A percentile compares a stretch with the other conserved stretches of the same genome.
Evolutionary conservation across 2,888 invertebrate species (phyloP).

Genomic region (Sinopyrophorus schimmeli): DNA sequence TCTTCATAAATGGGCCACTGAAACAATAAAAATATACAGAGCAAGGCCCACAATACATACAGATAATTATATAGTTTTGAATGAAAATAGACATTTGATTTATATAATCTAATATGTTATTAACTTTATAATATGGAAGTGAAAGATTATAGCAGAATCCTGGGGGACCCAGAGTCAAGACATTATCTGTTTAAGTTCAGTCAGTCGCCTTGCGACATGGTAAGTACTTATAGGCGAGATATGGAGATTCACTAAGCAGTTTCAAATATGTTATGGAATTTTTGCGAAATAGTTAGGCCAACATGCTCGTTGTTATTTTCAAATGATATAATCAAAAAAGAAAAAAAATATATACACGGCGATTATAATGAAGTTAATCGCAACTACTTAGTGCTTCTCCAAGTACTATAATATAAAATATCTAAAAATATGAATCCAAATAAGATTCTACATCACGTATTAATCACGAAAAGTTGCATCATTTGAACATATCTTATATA

Average conservation of each 20-base stretch:
- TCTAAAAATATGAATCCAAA: conserved; percentile 41
- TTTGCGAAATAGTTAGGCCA: conserved; percentile 30
- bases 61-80: conserved; percentile 47
- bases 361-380: conserved; percentile 15
- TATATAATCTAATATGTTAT: conserved; percentile 40
- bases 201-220: conserved; percentile 45
- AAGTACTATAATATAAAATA: conserved; percentile 38
- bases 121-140: conserved; percentile 42
- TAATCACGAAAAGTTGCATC: conserved; percentile 39
- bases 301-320: conserved; percentile 19
- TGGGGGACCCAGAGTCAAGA: conserved; percentile 43
- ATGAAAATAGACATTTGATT: conserved; percentile 51
- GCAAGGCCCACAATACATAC: conserved; percentile 51
- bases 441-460: conserved; percentile 40
- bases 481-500: conserved; percentile 43
- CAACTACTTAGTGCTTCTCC: conserved; percentile 39
- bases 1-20: conserved; percentile 48
- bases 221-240: conserved; percentile 33
- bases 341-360: conserved; percentile 9
- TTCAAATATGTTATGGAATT: conserved; percentile 33
- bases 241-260: conserved; percentile 44
- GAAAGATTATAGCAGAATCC: conserved; percentile 45
- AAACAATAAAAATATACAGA: conserved; percentile 56
- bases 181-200: conserved; percentile 42
- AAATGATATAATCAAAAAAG: conserved; percentile 16